Evolutionary conservation across 2,113 vertebrate genomes (phyloP).

Genomic region (Physeter macrocephalus): DNA sequence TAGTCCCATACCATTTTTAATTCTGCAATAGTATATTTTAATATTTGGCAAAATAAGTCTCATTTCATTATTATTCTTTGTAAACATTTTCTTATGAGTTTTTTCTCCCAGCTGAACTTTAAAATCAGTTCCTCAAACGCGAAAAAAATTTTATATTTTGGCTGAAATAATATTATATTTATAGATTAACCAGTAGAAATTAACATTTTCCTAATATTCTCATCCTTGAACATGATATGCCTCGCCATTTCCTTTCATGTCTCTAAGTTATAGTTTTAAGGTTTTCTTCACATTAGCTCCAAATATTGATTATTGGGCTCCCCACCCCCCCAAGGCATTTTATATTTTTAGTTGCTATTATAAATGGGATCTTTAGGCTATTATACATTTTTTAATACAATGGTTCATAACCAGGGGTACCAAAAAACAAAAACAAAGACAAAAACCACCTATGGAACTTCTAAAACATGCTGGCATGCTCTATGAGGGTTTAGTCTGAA

Average conservation of each 20-base stretch:
- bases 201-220: constrained; percentile 24
- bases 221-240: not conserved
- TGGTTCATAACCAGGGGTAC: not conserved
- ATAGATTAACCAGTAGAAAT: not conserved
- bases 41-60: constrained; percentile 26
- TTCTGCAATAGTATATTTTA: not conserved
- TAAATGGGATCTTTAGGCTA: not conserved
- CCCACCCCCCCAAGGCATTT: not conserved
- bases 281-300: constrained; percentile 9
- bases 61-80: constrained; percentile 4
- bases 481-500: constrained; percentile 19
- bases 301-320: not conserved
- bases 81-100: not conserved
- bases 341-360: constrained; percentile 33
- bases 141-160: constrained; percentile 21
- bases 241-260: not conserved
- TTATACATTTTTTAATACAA: constrained; percentile 9
- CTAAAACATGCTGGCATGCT: not conserved
- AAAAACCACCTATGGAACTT: constrained; percentile 12
- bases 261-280: not conserved
- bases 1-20: not conserved
- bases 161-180: not conserved
- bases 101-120: not conserved
- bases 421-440: not conserved
- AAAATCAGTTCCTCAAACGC: not conserved